Evolutionary conservation across 1,140 invertebrate species (phyloP).

Genomic region (Drosophila sulfurigaster): DNA sequence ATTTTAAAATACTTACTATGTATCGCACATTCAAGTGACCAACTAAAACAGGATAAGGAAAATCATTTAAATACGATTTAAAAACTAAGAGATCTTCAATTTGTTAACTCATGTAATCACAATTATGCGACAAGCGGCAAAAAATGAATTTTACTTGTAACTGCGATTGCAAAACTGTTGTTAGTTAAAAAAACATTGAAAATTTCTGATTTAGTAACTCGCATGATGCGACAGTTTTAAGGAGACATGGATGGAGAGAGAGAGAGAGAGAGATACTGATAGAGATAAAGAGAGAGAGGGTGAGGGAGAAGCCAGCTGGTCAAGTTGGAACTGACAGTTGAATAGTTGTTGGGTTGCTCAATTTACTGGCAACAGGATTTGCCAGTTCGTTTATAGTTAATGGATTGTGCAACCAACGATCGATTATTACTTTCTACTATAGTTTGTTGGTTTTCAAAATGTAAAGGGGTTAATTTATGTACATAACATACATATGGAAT

Average conservation of each 20-base stretch:
- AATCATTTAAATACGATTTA: no score
- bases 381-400: conserved; percentile 12
- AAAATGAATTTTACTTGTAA: not conserved
- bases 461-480: not conserved
- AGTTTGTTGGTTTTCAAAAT: not conserved
- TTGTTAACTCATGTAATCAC: not conserved
- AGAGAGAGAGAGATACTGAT: not conserved
- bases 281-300: not conserved
- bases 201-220: not conserved
- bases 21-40: no score
- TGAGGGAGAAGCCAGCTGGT: not conserved
- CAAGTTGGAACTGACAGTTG: not conserved
- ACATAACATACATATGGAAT: no score
- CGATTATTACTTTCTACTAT: not conserved
- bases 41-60: no score
- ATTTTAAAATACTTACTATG: no score
- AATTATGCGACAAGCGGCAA: not conserved
- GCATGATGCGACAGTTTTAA: not conserved
- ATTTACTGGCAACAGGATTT: conserved; percentile 10
- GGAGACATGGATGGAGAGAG: not conserved
- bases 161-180: not conserved
- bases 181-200: not conserved
- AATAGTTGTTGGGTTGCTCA: not conserved
- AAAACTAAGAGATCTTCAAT: no score
- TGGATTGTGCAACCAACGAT: not conserved